Base-by-base conservation (phyloP, 2,797 vertebrate species). In the Rhincodon typus region DNA sequence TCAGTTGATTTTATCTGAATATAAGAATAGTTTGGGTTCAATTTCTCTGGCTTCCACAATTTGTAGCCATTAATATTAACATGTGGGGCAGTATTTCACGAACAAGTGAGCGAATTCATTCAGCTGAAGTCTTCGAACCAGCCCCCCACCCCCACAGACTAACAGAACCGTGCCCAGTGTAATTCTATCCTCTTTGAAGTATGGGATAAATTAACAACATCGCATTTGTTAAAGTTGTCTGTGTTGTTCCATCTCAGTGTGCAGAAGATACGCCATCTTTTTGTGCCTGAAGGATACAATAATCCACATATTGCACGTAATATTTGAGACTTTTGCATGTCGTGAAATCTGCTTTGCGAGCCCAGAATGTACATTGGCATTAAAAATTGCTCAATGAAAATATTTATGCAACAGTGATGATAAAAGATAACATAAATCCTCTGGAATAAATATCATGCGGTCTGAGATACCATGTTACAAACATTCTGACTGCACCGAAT, bases 121-220 rank as follows among this genome's bases (percentile, higher is more conserved):
- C 42, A 74, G 70, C 46, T 95, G 94, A 57, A 5, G 50, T 95
- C 94, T 72, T 74, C 7, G 69, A 95, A 77, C 30, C 21, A 62
- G 57, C 8, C 57, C 57, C 57, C 57, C 57, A 62, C 70, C 77
- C 94, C 90, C 38, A 95, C 70, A 91, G 69, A 77, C 70, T 50
- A 74, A 95, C 69, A 74, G 70, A 77, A 15, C 46, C 30, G 19
- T 50, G 53, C 69, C 21, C 46, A 74, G 15, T 57, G 38, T 77
- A 72, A 95, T 95, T 95, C 94, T 95, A 95, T 25, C 42, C 69
- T 50, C 46, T 77, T 94, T 95, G 38, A 95, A 74, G 46, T n/a
- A 50, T n/a, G 46, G 50, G 46, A 77, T 72, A 95, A 95, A 95
- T 74, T 95, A 95, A 57, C 72, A 72, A 95, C 42, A 95, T 42